Conservation (phyloP, 2,888 invertebrate genomes). For the Pristionchus mayeri region DNA sequence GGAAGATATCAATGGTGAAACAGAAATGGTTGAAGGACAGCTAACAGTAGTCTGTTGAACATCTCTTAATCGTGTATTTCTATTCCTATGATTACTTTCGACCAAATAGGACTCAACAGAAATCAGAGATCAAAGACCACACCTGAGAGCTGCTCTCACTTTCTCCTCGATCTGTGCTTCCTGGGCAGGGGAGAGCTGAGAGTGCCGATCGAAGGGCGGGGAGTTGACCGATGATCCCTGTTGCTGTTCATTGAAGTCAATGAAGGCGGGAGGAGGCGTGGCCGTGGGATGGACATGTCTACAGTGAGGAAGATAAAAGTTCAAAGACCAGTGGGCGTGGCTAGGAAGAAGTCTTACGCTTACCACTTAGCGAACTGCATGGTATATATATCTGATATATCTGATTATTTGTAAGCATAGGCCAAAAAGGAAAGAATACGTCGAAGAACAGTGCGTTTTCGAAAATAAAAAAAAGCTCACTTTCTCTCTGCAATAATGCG, state of each 20-base stretch:
- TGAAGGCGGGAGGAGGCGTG: neutral
- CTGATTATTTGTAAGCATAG: too few relatives aligned
- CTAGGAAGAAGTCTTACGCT: too few relatives aligned
- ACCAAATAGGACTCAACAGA: neutral
- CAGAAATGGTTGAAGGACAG: neutral
- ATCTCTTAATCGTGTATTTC: too few relatives aligned
- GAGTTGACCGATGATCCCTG: neutral
- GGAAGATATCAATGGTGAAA: neutral
- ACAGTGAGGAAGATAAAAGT: neutral
- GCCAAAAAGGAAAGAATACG: too few relatives aligned
- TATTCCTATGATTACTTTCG: too few relatives aligned
- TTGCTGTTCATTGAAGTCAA: neutral
- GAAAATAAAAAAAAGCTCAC: neutral
- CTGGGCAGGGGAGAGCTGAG: neutral
- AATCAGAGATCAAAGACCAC: neutral
- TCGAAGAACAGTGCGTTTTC: too few relatives aligned
- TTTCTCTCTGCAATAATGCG: neutral
- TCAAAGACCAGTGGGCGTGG: neutral
- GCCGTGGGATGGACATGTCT: constrained; percentile 9
- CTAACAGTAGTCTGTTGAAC: neutral
- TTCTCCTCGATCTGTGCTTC: neutral
- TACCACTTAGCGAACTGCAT: too few relatives aligned
- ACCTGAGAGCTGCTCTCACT: neutral
- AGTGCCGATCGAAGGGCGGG: neutral
- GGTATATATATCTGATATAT: too few relatives aligned